These are phyloP conservation scores for Steinernema hermaphroditum DNA, from an alignment of 2,888 invertebrate genomes.

Conservation along the genomic window DNA sequence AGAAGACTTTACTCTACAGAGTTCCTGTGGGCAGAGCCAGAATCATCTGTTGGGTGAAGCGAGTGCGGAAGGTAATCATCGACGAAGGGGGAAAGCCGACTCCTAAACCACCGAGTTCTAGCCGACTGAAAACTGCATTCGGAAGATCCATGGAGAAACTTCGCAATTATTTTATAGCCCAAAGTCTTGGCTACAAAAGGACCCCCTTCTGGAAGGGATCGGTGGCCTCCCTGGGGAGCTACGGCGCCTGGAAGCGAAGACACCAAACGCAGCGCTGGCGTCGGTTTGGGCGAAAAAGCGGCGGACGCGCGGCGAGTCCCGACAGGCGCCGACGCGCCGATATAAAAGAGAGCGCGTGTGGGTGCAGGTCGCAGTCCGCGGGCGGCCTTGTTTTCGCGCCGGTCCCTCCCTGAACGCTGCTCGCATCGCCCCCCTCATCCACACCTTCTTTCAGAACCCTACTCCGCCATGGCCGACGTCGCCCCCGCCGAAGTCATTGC, in stretches of 20 bases:
- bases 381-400: not conserved
- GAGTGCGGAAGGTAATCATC: too few relatives aligned
- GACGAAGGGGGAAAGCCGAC: too few relatives aligned
- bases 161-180: not conserved
- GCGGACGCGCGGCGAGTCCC: constrained; percentile 14
- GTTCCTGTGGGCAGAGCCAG: too few relatives aligned
- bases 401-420: not conserved
- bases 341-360: constrained; percentile 18
- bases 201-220: too few relatives aligned
- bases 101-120: too few relatives aligned
- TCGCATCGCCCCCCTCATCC: not conserved
- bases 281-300: not conserved
- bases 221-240: not conserved
- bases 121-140: not conserved
- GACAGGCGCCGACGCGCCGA: constrained; percentile 26
- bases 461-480: not conserved
- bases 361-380: not conserved
- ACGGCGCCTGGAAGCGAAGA: not conserved
- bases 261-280: not conserved
- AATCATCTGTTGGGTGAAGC: too few relatives aligned
- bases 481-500: constrained; percentile 1
- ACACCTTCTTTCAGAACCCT: not conserved
- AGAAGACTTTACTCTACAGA: too few relatives aligned
- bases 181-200: constrained; percentile 2
- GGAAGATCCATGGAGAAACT: not conserved